Evolutionary conservation across 1,140 invertebrate genomes (phyloP), one percentile per base, ranked within the genome.

Genomic region (Anastrepha obliqua): DNA sequence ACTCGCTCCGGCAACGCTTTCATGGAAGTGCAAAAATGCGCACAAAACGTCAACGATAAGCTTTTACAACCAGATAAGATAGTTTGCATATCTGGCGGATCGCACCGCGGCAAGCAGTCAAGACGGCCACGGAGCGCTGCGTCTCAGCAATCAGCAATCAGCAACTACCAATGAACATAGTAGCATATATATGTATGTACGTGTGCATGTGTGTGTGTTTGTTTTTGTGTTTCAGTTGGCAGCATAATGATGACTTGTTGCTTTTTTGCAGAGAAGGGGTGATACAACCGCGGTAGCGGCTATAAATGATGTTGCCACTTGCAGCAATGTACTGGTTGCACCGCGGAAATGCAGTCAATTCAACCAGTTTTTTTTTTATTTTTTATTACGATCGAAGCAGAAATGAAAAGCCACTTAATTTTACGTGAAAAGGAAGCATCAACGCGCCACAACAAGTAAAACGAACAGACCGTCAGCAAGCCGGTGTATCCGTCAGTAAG

Each of bases 41-140:
- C 74, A 81, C 74, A 81, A 81, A 81, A 81, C 74, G 74, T 81
- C 74, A 81, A 81, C 74, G 74, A 81, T 81, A 81, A 81, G 74
- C 74, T 81, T 81, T 81, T 81, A 81, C 74, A 81, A 81, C 74
- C 55, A 81, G 47, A 81, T 81, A 81, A 81, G 74, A 81, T 81
- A 81, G 74, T 81, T 81, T 81, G 74, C 74, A 81, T 81, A 81
- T 81, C 74, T 81, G 15, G 74, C 74, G 44, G n/a, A 17, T 51
- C n/a, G 20, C 44, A 81, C 55, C 74, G 47, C 74, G 74, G 51
- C 60, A 62, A 58, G 2, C 20, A 42, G 65, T 39, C 65, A 67
- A 67, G 65, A 15, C 65, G 13, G 65, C 70, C 29, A 44, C 44
- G 44, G 47, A 74, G 17, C 8, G 39, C 13, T 74, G 74, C 74